phyloP scores from a whole-genome alignment of 64 coral and sea anemone species.

The Astreopora myriophthalma region DNA sequence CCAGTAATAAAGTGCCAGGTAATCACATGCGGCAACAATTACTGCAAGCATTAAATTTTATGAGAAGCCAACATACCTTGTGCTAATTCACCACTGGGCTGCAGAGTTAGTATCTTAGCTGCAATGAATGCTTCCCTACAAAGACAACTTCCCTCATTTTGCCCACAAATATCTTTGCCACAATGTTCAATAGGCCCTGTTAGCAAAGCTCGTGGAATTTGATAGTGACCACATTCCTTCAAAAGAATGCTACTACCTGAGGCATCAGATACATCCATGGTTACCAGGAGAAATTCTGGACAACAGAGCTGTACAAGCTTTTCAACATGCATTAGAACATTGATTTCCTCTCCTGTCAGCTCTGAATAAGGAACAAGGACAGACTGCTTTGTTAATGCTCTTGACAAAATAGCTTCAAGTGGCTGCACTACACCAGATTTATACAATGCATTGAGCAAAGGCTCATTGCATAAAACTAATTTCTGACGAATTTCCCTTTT shows the following conservation, averaged over 20 bases:
- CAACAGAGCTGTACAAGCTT: conserved; percentile 37
- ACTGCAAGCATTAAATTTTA: background rate
- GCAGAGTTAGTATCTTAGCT: background rate
- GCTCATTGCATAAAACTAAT: conserved; percentile 56
- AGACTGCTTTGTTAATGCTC: background rate
- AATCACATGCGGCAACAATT: background rate
- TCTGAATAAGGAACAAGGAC: conserved; percentile 47
- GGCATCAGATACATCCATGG: conserved; percentile 18
- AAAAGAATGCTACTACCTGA: background rate
- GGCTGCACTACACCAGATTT: conserved; percentile 54
- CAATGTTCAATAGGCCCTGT: background rate
- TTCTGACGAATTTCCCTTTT: conserved; percentile 56
- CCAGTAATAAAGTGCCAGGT: background rate
- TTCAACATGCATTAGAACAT: conserved; percentile 48
- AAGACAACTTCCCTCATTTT: background rate
- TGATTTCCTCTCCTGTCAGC: conserved; percentile 56
- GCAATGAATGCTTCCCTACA: background rate
- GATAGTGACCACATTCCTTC: conserved; percentile 5
- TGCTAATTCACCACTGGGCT: background rate
- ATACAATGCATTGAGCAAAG: conserved; percentile 24
- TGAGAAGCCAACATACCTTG: background rate
- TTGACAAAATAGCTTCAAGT: conserved; percentile 45
- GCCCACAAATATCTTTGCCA: background rate
- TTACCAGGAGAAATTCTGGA: conserved; percentile 43
- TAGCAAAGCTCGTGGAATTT: conserved; percentile 43